Percentiles rank a stretch among this genome's conserved stretches.
Conservation (phyloP, 2,888 invertebrate genomes). For the Nebria salina region DNA sequence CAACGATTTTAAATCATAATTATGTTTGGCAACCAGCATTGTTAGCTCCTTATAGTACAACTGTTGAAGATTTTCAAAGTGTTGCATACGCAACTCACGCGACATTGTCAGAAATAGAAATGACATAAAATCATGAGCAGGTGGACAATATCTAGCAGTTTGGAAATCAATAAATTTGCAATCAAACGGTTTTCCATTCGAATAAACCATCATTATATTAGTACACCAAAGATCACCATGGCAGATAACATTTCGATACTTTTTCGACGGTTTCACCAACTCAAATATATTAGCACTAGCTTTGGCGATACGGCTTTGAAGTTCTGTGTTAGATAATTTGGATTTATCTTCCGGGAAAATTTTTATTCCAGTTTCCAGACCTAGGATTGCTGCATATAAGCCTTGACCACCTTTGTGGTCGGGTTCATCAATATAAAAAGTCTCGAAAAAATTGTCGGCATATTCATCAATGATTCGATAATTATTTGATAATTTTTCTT, state of each 20-base stretch:
- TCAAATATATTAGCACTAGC: slow-evolving; percentile 51
- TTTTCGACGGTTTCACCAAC: slow-evolving; percentile 54
- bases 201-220: slow-evolving; percentile 55
- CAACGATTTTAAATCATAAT: slow-evolving; percentile 14
- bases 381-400: slow-evolving; percentile 54
- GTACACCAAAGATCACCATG: slow-evolving; percentile 51
- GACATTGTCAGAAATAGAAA: slow-evolving; percentile 36
- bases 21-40: background rate
- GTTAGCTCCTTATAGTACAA: slow-evolving; percentile 23
- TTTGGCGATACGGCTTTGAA: slow-evolving; percentile 17
- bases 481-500: slow-evolving; percentile 50
- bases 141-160: slow-evolving; percentile 68
- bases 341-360: slow-evolving; percentile 42
- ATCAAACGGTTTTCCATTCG: slow-evolving; percentile 50
- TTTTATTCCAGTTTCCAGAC: slow-evolving; percentile 55
- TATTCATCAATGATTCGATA: slow-evolving; percentile 50
- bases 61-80: slow-evolving; percentile 22
- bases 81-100: slow-evolving; percentile 30
- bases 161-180: slow-evolving; percentile 61
- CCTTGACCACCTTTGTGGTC: slow-evolving; percentile 55
- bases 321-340: background rate
- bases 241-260: slow-evolving; percentile 54
- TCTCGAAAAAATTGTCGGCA: slow-evolving; percentile 56
- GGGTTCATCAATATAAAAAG: slow-evolving; percentile 56
- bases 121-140: slow-evolving; percentile 66